Evolutionary conservation across 1,140 invertebrate genomes (phyloP), one percentile per base, ranked within the genome.

Genomic region (Nephila pilipes): DNA sequence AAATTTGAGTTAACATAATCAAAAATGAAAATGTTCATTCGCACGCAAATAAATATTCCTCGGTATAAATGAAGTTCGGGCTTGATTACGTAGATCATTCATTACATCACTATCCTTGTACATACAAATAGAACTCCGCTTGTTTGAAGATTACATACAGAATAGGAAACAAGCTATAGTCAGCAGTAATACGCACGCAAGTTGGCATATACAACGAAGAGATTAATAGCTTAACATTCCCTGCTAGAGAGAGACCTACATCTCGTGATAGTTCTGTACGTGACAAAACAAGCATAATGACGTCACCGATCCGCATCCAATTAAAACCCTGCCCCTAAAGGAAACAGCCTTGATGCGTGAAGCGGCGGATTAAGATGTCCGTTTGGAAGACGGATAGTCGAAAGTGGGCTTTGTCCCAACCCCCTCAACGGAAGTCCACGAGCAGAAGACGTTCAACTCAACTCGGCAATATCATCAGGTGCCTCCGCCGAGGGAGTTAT

Each of bases 241-340:
- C 29, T 29, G 81, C 36, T 80, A 54, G 29, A 46, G 29, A 46
- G 38, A 60, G 75, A 38, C 20, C 32, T 32, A 69, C 90, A 79
- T 63, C 25, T 10, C 20, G 25, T 80, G 58, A 55, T 8, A n/a
- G 65, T n/a, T 60, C 55, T 55, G 88, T 58, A 81, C 29, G 88
- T 81, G 88, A 81, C 69, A 90, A 90, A 90, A 90, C 88, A 85
- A 92, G 58, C 81, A 92, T 75, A 85, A 92, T 92, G 90, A 92
- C 90, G 90, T 92, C 90, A 92, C 81, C 54, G 90, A 92, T 92
- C 90, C 81, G 81, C 90, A 92, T 92, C 90, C 90, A 92, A 92
- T 92, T 92, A 85, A 92, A 92, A 85, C 54, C 81, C 90, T 85
- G 46, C 54, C 54, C 60, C 60, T 85, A 32, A 46, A 90, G 90